Evolutionary conservation across 2,888 invertebrate genomes (phyloP).

Genomic region (Caenorhabditis sp.): DNA sequence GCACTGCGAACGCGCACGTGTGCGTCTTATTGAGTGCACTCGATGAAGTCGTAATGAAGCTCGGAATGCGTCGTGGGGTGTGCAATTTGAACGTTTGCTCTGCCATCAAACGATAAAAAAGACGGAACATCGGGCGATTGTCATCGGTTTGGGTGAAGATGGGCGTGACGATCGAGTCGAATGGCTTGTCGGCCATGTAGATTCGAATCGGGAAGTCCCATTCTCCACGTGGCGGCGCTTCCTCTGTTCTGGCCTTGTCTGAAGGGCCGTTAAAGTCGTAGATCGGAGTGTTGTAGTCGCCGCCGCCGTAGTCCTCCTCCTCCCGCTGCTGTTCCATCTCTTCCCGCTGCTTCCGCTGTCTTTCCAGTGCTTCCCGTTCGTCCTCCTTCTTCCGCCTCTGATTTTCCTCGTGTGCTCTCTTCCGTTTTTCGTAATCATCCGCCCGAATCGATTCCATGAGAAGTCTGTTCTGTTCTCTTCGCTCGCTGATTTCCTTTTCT

Average conservation of each 20-base stretch:
- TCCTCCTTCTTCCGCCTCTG: slow-evolving; percentile 35
- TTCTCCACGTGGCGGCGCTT: neutral
- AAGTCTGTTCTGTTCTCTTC: too few relatives aligned
- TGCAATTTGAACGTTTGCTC: slow-evolving; percentile 29
- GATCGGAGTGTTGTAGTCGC: neutral
- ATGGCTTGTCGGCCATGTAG: slow-evolving; percentile 23
- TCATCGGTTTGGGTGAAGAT: slow-evolving; percentile 28
- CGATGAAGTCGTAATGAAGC: slow-evolving; percentile 30
- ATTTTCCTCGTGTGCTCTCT: too few relatives aligned
- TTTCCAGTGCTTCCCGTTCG: slow-evolving; percentile 13
- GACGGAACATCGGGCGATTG: slow-evolving; percentile 17
- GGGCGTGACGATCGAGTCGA: slow-evolving; percentile 23
- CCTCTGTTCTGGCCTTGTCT: slow-evolving; percentile 13
- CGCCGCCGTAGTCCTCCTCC: neutral
- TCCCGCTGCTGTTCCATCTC: slow-evolving; percentile 5
- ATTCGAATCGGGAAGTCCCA: slow-evolving; percentile 32
- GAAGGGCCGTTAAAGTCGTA: neutral
- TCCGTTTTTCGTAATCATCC: too few relatives aligned
- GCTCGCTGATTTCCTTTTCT: slow-evolving; percentile 28
- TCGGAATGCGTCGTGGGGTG: slow-evolving; percentile 30
- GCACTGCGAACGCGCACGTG: slow-evolving; percentile 38
- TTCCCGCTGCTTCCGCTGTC: slow-evolving; percentile 26
- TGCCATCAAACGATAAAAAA: slow-evolving; percentile 1
- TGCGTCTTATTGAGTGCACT: slow-evolving; percentile 29
- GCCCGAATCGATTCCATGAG: too few relatives aligned